phyloP scores from a whole-genome alignment of 2,797 vertebrate species.

The Lacerta viridis region DNA sequence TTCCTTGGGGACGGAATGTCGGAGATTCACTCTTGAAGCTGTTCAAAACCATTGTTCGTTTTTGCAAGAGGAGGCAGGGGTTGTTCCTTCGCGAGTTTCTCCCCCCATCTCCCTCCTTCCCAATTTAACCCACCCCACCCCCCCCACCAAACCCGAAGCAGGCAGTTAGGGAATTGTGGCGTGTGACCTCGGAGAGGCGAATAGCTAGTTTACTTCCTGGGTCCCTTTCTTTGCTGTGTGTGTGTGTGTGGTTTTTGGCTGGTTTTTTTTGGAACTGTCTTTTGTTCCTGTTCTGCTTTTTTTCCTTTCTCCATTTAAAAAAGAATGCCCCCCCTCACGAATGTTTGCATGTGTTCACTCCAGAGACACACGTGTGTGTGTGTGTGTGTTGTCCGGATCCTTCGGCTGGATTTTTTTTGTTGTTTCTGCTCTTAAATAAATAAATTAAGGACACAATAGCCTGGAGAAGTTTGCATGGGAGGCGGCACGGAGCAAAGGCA shows the following conservation, averaged over 20 bases:
- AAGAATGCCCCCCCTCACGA: too few species aligned
- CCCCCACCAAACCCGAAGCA: not conserved
- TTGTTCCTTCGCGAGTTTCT: too few species aligned
- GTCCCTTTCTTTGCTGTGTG: too few species aligned
- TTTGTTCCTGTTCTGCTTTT: not conserved
- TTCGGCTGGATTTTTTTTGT: not conserved
- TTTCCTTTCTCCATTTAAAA: too few species aligned
- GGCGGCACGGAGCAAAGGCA: not conserved
- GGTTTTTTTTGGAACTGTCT: not conserved
- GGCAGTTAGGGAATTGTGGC: not conserved
- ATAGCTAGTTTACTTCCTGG: not conserved
- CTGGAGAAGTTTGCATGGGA: not conserved
- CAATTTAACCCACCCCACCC: not conserved
- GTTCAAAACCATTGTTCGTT: not conserved
- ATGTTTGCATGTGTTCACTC: not conserved
- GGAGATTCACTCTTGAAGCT: not conserved
- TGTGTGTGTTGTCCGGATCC: not conserved
- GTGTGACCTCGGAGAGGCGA: not conserved
- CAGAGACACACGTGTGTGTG: too few species aligned
- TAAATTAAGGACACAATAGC: not conserved
- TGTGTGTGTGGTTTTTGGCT: not conserved
- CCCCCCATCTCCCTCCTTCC: rapidly evolving
- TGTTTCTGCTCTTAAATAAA: not conserved
- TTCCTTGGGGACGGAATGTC: not conserved
- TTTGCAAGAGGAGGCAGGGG: not conserved